Evolutionary conservation across 2,888 invertebrate species (phyloP).

Genomic region (Heterodera filipjevi): DNA sequence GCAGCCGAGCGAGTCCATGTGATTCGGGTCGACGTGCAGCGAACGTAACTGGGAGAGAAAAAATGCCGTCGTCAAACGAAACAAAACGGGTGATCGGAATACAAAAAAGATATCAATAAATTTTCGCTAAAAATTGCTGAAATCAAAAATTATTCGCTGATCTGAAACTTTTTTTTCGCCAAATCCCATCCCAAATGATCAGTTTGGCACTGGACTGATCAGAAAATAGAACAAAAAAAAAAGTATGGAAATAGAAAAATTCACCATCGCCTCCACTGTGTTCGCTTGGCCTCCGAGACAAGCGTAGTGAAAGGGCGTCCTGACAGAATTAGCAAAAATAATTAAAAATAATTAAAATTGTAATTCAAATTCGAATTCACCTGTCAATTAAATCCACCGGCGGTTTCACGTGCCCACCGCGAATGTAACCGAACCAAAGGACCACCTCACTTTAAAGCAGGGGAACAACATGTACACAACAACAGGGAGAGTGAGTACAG

Average conservation of each 20-base stretch:
- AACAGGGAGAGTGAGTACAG: too few species aligned
- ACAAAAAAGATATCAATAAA: too few species aligned
- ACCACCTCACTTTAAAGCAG: conserved; percentile 21
- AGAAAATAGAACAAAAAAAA: too few species aligned
- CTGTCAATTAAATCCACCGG: conserved; percentile 29
- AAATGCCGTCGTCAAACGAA: background rate
- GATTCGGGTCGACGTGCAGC: conserved; percentile 30
- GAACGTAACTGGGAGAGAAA: conserved; percentile 22
- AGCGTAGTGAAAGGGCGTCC: conserved; percentile 61
- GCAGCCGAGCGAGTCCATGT: conserved; percentile 47
- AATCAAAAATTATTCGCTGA: too few species aligned
- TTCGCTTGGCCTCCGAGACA: conserved; percentile 60
- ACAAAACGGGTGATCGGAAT: conserved; percentile 3
- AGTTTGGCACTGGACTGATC: too few species aligned
- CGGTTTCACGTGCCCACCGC: conserved; percentile 25
- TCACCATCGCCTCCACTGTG: conserved; percentile 57
- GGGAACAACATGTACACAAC: too few species aligned
- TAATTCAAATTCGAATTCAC: background rate
- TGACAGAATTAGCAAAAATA: too few species aligned
- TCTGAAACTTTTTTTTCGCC: too few species aligned
- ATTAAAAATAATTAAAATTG: background rate
- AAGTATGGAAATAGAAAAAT: background rate
- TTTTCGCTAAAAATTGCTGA: too few species aligned
- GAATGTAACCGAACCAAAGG: conserved; percentile 29
- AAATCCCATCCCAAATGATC: too few species aligned